A percentile compares a stretch with the other conserved stretches of the same genome.
phyloP scores from a whole-genome alignment of 2,888 invertebrate species.

The Thereva unica region DNA sequence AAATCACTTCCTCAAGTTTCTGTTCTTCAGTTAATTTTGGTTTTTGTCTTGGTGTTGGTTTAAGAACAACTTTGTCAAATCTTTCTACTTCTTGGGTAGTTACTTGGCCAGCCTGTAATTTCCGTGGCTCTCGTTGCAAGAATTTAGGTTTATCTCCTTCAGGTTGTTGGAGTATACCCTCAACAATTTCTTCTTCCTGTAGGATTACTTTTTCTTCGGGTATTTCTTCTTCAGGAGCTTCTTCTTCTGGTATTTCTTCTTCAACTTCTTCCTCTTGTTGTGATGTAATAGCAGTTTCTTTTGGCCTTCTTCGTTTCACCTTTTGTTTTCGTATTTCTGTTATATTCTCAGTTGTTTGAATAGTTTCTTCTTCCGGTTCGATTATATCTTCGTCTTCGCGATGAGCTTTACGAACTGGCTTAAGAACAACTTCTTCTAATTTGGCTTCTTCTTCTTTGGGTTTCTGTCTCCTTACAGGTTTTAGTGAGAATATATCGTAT shows the following conservation, averaged over 20 bases:
- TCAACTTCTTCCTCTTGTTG: constrained; percentile 51
- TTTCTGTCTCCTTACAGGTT: constrained; percentile 46
- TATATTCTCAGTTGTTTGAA: neutral
- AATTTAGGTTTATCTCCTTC: neutral
- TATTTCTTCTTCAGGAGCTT: constrained; percentile 43
- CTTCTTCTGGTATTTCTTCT: constrained; percentile 51
- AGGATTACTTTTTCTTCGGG: neutral
- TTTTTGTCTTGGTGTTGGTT: constrained; percentile 21
- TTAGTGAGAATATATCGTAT: constrained; percentile 43
- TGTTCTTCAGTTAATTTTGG: too few species aligned
- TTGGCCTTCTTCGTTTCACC: constrained; percentile 28
- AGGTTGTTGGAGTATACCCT: neutral
- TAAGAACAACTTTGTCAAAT: neutral
- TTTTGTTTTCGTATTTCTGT: neutral
- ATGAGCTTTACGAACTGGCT: constrained; percentile 52
- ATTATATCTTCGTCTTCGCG: constrained; percentile 59
- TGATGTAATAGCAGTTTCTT: constrained; percentile 49
- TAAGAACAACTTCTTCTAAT: constrained; percentile 48
- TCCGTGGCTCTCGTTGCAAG: too few species aligned
- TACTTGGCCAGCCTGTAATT: neutral
- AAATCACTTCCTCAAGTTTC: too few species aligned
- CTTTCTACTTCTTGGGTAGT: constrained; percentile 25
- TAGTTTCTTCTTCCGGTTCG: constrained; percentile 55
- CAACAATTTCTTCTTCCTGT: neutral
- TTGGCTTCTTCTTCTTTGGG: constrained; percentile 45